Base-by-base conservation (phyloP, 2,113 vertebrate genomes). In the Phrynocephalus versicolor region DNA sequence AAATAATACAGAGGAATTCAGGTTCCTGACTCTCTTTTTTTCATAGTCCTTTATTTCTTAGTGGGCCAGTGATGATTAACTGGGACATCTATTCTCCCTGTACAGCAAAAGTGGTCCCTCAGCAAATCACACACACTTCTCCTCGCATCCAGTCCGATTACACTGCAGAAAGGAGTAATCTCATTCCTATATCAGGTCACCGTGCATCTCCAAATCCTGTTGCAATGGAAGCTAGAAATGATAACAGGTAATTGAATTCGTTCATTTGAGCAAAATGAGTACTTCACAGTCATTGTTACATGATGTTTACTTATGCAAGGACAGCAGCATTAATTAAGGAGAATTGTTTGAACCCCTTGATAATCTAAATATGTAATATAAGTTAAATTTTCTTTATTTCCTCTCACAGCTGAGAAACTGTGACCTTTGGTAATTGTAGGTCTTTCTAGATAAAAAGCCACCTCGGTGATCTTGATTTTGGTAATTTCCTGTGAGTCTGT, bases 51-150 rank as follows among this genome's bases (percentile, higher is more conserved):
- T 41, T 6, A 51, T 51, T 51, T 51, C 41, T 39, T 62, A 74
- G 35, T 62, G 51, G 15, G 30, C 13, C 13, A 80, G 21, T 64
- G 19, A 85, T n/a, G n/a, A 64, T 73, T 35, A 85, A 9, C 10
- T 73, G 45, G 69, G 30, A 15, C 60, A 6, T 39, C 27, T 65
- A 77, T 90, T 94, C 78, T 82, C 69, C 87, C 45, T 88, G 18
- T 91, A 15, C 95, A 99, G 99, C 99, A 94, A 99, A 99, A 95
- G 99, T 99, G 86, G 99, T 99, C 87, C 99, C 99, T 82, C 99
- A 99, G 94, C 99, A 98, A 65, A 98, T 99, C 62, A 97, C 98
- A 0, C 98, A 99, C 89, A 98, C 97, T 81, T 98, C 98, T 86
- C 97, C 99, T 67, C 97, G 98, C n/a, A 98, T 99, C 92, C 99